These are phyloP conservation scores for Heliangelus exortis DNA, from an alignment of 2,797 vertebrate species.

Conservation along the genomic window DNA sequence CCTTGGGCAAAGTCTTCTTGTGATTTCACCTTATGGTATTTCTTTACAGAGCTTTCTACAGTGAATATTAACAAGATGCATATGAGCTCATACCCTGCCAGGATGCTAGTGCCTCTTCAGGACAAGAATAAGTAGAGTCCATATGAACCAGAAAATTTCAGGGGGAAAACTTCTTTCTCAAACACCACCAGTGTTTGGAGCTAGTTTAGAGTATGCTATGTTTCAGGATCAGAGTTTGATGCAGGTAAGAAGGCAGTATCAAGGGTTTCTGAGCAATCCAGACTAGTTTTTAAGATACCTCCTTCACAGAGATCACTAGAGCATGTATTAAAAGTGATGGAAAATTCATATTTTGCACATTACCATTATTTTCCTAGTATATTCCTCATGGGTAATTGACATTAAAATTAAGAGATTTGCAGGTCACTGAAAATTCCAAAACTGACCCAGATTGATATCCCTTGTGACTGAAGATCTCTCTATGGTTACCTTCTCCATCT, in stretches of 20 bases:
- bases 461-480: not conserved
- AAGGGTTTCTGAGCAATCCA: not conserved
- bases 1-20: not conserved
- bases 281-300: not conserved
- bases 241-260: not conserved
- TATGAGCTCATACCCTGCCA: not conserved
- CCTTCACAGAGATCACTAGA: not conserved
- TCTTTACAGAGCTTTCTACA: conserved; percentile 14
- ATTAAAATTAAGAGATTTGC: not conserved
- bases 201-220: not conserved
- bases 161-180: not conserved
- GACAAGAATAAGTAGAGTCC: conserved; percentile 14
- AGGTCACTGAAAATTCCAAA: not conserved
- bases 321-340: not conserved
- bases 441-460: not conserved
- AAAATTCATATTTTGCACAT: not conserved
- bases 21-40: not conserved
- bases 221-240: not conserved
- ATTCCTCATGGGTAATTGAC: not conserved
- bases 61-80: conserved; percentile 9
- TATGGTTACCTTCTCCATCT: not conserved
- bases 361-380: not conserved
- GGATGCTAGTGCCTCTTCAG: not conserved
- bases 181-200: not conserved
- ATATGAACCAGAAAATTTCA: conserved; percentile 25